Evolutionary conservation across 1,140 invertebrate species (phyloP).

Genomic region (Drosophila yakuba): DNA sequence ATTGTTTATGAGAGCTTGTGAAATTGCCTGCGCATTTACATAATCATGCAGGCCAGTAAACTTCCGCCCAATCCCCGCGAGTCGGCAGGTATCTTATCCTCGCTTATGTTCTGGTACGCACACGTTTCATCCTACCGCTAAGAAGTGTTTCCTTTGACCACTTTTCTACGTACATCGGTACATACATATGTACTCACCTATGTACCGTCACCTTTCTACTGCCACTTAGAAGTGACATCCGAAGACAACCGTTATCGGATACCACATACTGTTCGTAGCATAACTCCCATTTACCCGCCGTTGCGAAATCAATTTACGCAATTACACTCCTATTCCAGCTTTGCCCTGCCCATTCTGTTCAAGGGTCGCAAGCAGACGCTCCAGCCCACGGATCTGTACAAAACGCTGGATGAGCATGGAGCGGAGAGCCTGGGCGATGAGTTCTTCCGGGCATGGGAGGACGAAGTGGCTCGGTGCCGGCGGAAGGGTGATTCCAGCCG

Average conservation of each 20-base stretch:
- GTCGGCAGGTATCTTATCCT: slow-evolving; percentile 60
- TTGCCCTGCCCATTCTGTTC: slow-evolving; percentile 85
- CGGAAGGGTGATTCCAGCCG: slow-evolving; percentile 13
- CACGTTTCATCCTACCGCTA: slow-evolving; percentile 5
- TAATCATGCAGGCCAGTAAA: slow-evolving; percentile 56
- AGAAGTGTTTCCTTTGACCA: slow-evolving; percentile 5
- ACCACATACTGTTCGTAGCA: slow-evolving; percentile 41
- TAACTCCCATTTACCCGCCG: slow-evolving; percentile 2
- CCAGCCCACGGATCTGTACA: slow-evolving; percentile 86
- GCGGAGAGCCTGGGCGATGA: slow-evolving; percentile 76
- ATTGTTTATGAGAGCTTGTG: slow-evolving; percentile 11
- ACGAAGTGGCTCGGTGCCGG: slow-evolving; percentile 37
- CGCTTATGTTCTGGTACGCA: slow-evolving; percentile 72
- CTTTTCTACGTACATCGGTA: not conserved
- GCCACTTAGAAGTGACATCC: slow-evolving; percentile 20
- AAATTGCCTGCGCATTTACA: slow-evolving; percentile 21
- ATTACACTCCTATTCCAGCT: slow-evolving; percentile 69
- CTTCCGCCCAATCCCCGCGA: slow-evolving; percentile 66
- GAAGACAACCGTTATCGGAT: slow-evolving; percentile 42
- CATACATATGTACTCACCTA: not conserved
- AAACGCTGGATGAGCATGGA: slow-evolving; percentile 86
- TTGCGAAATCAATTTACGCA: slow-evolving; percentile 29
- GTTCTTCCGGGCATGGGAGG: slow-evolving; percentile 58
- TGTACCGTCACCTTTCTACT: slow-evolving; percentile 6
- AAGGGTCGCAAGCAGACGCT: slow-evolving; percentile 86